Evolutionary conservation across 2,113 vertebrate genomes (phyloP).

Genomic region (Dromiciops gliroides): DNA sequence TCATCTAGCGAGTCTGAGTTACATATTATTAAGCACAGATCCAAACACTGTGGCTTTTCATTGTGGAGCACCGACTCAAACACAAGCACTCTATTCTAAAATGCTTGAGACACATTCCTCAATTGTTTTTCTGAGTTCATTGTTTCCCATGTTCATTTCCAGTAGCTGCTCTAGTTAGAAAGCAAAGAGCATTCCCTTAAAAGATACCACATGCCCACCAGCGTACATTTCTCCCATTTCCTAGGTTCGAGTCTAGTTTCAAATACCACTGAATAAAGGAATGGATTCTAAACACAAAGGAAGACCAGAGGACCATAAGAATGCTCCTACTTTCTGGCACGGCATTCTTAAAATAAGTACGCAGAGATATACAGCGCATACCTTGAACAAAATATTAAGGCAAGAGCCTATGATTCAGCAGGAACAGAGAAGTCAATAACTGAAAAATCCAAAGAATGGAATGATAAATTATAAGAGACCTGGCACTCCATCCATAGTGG

Average conservation of each 20-base stretch:
- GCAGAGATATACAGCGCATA: slow-evolving; percentile 12
- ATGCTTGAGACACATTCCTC: slow-evolving; percentile 74
- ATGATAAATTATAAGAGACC: not conserved
- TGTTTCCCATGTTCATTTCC: slow-evolving; percentile 82
- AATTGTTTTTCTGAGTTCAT: slow-evolving; percentile 78
- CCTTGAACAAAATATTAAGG: slow-evolving; percentile 11
- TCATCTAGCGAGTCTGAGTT: slow-evolving; percentile 78
- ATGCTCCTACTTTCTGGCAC: not conserved
- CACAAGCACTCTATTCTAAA: slow-evolving; percentile 82
- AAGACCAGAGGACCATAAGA: slow-evolving; percentile 42
- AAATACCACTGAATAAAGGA: slow-evolving; percentile 70
- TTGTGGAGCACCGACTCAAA: slow-evolving; percentile 71
- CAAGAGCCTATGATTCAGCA: not conserved
- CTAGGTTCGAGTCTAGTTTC: slow-evolving; percentile 59
- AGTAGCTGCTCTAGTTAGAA: slow-evolving; percentile 75
- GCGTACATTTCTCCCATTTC: slow-evolving; percentile 74
- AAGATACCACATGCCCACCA: slow-evolving; percentile 73
- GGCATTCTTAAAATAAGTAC: slow-evolving; percentile 43
- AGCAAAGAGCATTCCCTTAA: slow-evolving; percentile 65
- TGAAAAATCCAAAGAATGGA: slow-evolving; percentile 7
- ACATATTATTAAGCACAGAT: slow-evolving; percentile 76
- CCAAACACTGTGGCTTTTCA: slow-evolving; percentile 82
- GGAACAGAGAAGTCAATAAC: not conserved
- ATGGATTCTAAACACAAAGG: slow-evolving; percentile 74
- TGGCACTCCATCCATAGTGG: not conserved